Evolutionary conservation across 2,797 vertebrate species (phyloP).

Genomic region (Philypnodon macrostomus): DNA sequence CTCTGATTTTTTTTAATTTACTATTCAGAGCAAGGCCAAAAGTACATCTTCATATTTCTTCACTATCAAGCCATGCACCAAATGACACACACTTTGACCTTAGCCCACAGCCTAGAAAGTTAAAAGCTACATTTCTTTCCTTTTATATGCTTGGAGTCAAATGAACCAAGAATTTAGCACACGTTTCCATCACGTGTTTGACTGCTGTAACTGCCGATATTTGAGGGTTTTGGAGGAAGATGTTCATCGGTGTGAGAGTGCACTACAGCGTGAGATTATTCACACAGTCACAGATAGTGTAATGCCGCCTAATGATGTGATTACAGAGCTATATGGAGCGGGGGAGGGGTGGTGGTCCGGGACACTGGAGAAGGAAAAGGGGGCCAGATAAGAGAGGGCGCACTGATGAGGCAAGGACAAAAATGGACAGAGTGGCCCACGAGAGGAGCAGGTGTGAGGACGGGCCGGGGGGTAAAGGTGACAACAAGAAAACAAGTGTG

Average conservation of each 20-base stretch:
- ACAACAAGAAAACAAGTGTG: conserved; percentile 6
- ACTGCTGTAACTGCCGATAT: conserved; percentile 16
- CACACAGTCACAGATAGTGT: conserved; percentile 40
- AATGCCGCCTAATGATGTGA: conserved; percentile 46
- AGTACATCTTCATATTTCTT: not conserved
- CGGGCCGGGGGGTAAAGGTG: conserved; percentile 24
- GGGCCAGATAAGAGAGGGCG: conserved; percentile 25
- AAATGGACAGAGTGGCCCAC: conserved; percentile 20
- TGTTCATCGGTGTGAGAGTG: conserved; percentile 1
- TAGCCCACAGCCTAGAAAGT: not conserved
- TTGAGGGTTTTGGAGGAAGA: conserved; percentile 22
- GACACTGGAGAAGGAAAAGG: conserved; percentile 12
- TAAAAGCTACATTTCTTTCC: not conserved
- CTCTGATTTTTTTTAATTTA: not conserved
- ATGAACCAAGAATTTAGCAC: not conserved
- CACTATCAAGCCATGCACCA: not conserved
- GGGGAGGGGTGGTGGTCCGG: not conserved
- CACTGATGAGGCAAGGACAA: conserved; percentile 32
- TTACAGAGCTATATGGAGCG: conserved; percentile 40
- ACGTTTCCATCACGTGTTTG: conserved; percentile 13
- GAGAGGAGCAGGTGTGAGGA: conserved; percentile 40
- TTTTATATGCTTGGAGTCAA: not conserved
- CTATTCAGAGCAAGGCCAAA: not conserved
- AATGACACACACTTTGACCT: not conserved
- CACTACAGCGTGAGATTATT: conserved; percentile 42